phyloP scores from a whole-genome alignment of 2,797 vertebrate genomes.

The Pangasius larnaudii region DNA sequence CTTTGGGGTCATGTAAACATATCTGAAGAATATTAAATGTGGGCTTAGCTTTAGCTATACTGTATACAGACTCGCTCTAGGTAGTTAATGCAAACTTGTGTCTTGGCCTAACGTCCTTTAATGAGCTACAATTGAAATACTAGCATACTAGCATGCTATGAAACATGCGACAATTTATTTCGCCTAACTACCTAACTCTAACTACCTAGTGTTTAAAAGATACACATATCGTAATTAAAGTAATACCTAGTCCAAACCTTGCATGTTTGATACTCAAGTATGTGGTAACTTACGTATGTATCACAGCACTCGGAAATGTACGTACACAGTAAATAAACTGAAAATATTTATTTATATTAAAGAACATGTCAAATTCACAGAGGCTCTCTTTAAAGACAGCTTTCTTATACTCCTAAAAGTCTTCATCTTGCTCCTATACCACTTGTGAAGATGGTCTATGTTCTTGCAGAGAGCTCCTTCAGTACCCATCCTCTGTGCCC shows the following conservation, averaged over 20 bases:
- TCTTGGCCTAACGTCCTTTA: neutral
- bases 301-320: too few relatives aligned
- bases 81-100: neutral
- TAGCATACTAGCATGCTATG: neutral
- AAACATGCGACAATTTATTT: too few relatives aligned
- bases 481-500: conserved; percentile 49
- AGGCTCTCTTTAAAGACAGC: neutral
- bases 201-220: too few relatives aligned
- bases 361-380: too few relatives aligned
- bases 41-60: neutral
- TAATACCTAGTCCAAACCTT: neutral
- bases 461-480: conserved; percentile 68
- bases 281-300: too few relatives aligned
- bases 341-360: too few relatives aligned
- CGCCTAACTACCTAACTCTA: too few relatives aligned
- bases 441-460: neutral
- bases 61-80: neutral
- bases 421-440: neutral
- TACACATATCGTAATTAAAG: neutral
- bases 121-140: neutral
- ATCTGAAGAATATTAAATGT: too few relatives aligned
- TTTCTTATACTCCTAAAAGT: neutral
- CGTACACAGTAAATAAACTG: neutral
- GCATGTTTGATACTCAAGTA: too few relatives aligned
- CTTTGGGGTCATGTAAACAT: too few relatives aligned